A percentile compares a stretch with the other conserved stretches of the same genome.
Evolutionary conservation across 1,140 invertebrate species (phyloP).

Genomic region (Drosophila sturtevanti): DNA sequence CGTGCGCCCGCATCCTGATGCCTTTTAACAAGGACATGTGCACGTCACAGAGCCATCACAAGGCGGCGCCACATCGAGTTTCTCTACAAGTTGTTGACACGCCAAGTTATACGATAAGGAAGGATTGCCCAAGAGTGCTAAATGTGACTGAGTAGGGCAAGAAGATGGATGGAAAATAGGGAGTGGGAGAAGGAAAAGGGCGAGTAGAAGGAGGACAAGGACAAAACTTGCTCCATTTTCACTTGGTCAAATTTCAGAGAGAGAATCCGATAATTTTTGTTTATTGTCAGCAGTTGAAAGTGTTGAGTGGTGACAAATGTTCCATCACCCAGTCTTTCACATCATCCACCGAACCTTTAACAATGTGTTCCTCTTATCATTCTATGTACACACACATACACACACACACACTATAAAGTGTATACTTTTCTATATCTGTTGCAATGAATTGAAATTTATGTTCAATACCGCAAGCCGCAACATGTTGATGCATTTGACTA

Average conservation of each 20-base stretch:
- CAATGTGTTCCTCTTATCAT: no score
- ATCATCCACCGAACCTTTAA: no score
- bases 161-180: background rate
- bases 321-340: background rate
- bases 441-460: background rate
- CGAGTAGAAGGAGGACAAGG: background rate
- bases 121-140: background rate
- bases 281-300: background rate
- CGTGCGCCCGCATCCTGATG: slow-evolving; percentile 4
- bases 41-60: slow-evolving; percentile 1
- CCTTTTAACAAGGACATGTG: slow-evolving; percentile 12
- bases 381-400: no score
- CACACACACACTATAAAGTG: no score
- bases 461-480: background rate
- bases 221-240: background rate
- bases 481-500: background rate
- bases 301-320: background rate
- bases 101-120: slow-evolving; percentile 3
- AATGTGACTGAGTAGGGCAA: background rate
- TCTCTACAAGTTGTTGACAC: slow-evolving; percentile 9
- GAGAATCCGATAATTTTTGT: background rate
- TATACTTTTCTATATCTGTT: background rate
- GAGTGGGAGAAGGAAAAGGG: no score
- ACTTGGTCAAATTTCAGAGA: slow-evolving; percentile 2
- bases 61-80: slow-evolving; percentile 10